These are phyloP conservation scores for Nasua narica DNA, from an alignment of 2,797 vertebrate species.

Conservation along the genomic window DNA sequence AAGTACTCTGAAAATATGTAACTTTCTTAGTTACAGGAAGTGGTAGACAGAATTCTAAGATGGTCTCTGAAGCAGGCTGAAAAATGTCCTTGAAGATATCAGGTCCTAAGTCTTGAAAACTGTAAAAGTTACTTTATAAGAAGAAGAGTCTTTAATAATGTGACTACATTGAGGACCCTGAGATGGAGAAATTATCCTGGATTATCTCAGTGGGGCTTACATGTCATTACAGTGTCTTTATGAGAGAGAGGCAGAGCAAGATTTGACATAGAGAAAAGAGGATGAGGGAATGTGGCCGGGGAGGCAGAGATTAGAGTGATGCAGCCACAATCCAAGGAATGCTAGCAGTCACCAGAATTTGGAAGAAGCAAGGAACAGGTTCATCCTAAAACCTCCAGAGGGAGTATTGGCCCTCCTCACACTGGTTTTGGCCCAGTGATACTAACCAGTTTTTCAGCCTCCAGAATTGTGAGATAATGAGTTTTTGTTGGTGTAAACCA, in stretches of 20 bases:
- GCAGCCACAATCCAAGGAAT: neutral
- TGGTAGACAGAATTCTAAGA: neutral
- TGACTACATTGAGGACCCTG: neutral
- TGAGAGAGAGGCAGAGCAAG: neutral
- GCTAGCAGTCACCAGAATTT: no score
- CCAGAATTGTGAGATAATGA: neutral
- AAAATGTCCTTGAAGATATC: neutral
- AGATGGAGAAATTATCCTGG: neutral
- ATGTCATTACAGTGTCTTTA: neutral
- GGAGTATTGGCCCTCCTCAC: rapidly evolving
- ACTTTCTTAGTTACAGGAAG: neutral
- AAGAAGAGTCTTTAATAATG: rapidly evolving
- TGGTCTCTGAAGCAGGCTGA: neutral
- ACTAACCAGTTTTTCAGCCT: neutral
- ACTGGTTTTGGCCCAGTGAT: neutral
- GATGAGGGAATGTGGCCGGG: neutral
- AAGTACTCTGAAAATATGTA: neutral
- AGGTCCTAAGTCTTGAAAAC: neutral
- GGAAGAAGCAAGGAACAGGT: neutral
- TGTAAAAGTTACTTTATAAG: neutral
- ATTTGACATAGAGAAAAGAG: neutral
- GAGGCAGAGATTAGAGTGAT: neutral
- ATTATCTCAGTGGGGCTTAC: neutral
- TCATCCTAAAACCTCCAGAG: neutral
- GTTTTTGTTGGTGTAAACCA: neutral